Evolutionary conservation across 2,888 invertebrate genomes (phyloP).

Genomic region (Mythimna loreyi): DNA sequence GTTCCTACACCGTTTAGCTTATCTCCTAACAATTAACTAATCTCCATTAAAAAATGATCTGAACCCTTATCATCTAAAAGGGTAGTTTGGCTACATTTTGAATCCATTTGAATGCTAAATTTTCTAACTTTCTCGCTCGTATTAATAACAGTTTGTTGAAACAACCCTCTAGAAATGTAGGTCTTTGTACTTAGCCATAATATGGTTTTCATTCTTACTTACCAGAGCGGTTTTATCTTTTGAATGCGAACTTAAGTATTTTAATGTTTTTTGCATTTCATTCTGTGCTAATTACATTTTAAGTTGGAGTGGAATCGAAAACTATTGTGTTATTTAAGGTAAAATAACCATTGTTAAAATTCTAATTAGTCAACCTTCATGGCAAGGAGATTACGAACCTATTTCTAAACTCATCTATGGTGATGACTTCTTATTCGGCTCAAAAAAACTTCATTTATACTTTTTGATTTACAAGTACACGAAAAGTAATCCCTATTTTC

Average conservation of each 20-base stretch:
- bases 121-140: slow-evolving; percentile 38
- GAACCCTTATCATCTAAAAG: slow-evolving; percentile 47
- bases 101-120: slow-evolving; percentile 54
- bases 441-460: neutral
- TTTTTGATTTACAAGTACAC: too few relatives aligned
- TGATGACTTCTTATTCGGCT: neutral
- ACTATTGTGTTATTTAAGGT: neutral
- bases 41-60: slow-evolving; percentile 43
- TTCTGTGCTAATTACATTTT: neutral
- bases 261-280: neutral
- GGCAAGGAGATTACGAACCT: neutral
- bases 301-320: neutral
- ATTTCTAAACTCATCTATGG: neutral
- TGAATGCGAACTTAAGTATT: slow-evolving; percentile 18
- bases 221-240: slow-evolving; percentile 12
- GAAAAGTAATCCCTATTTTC: too few relatives aligned
- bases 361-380: neutral
- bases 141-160: slow-evolving; percentile 48
- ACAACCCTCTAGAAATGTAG: slow-evolving; percentile 37
- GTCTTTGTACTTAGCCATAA: slow-evolving; percentile 27
- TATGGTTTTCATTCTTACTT: slow-evolving; percentile 19
- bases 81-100: slow-evolving; percentile 36
- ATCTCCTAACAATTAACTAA: slow-evolving; percentile 24
- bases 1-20: slow-evolving; percentile 16
- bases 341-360: neutral